A percentile compares a stretch with the other conserved stretches of the same genome.
Conservation (phyloP, 2,888 invertebrate genomes). For the Steinernema carpocapsae region DNA sequence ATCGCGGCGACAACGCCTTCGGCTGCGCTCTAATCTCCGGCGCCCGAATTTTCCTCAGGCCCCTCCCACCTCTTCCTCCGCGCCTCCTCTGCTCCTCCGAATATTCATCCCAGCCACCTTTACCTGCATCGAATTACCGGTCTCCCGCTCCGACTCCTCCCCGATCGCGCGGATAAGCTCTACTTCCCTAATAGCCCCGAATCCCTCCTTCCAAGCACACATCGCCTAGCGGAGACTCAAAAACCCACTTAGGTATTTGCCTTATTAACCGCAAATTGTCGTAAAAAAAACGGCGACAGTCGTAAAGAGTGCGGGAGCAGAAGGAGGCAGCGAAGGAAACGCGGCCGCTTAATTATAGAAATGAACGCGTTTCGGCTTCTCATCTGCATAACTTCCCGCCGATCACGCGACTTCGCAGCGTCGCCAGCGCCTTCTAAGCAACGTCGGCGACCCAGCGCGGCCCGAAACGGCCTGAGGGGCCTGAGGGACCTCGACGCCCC, state of each 20-base stretch:
- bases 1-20: slow-evolving; percentile 34
- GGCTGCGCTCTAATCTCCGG: slow-evolving; percentile 31
- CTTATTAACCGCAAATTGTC: slow-evolving; percentile 23
- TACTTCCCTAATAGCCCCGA: background rate
- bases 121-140: slow-evolving; percentile 23
- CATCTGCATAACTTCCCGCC: slow-evolving; percentile 17
- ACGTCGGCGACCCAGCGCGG: background rate
- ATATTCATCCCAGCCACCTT: background rate
- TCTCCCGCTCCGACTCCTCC: background rate
- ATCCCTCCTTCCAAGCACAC: background rate
- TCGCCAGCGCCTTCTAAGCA: background rate
- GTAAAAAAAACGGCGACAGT: slow-evolving; percentile 17
- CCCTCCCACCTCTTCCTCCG: slow-evolving; percentile 25
- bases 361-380: slow-evolving; percentile 20
- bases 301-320: background rate
- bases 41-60: slow-evolving; percentile 31
- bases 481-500: background rate
- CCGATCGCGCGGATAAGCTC: background rate
- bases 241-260: background rate
- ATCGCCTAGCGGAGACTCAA: background rate
- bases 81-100: background rate
- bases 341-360: slow-evolving; percentile 23
- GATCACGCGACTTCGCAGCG: background rate
- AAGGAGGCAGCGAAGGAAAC: background rate
- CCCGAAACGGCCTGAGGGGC: background rate